Conservation (phyloP, 2,888 invertebrate genomes). For the Sericinus montela region DNA sequence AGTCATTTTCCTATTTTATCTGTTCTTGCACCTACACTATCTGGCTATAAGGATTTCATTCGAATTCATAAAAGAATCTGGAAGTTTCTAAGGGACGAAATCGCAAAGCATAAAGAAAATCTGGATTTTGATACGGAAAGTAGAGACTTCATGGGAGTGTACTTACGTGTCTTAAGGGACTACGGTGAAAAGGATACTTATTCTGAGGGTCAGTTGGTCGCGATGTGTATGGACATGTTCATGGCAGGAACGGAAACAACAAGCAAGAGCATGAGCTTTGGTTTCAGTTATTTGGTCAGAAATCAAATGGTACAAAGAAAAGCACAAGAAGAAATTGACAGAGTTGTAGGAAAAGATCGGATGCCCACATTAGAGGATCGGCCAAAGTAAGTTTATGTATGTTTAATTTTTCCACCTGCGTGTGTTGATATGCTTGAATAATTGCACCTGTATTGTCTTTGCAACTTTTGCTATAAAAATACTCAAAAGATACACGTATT, state of each 20-base stretch:
- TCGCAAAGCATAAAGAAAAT: constrained; percentile 84
- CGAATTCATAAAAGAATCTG: constrained; percentile 85
- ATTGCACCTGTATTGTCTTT: too few relatives aligned
- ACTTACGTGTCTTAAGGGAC: constrained; percentile 83
- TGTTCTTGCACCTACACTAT: constrained; percentile 84
- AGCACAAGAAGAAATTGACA: constrained; percentile 88
- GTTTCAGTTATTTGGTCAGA: constrained; percentile 85
- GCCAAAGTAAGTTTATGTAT: constrained; percentile 75
- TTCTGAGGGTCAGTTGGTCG: constrained; percentile 86
- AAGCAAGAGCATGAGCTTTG: constrained; percentile 87
- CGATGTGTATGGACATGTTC: constrained; percentile 91
- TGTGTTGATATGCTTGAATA: too few relatives aligned
- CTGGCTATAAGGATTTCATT: constrained; percentile 87
- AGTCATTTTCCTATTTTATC: constrained; percentile 88
- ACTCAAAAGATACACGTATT: too few relatives aligned
- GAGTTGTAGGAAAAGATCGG: constrained; percentile 84
- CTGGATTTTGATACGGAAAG: constrained; percentile 79
- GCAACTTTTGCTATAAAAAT: too few relatives aligned
- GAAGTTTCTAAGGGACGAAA: constrained; percentile 84
- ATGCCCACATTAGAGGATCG: constrained; percentile 85
- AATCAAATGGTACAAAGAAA: constrained; percentile 85
- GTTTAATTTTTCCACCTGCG: too few relatives aligned
- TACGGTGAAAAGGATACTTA: constrained; percentile 78
- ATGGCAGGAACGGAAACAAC: constrained; percentile 94
- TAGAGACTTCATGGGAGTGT: constrained; percentile 90